These are phyloP conservation scores for Aradophagus sp. DNA, from an alignment of 1,140 invertebrate species.

Conservation along the genomic window DNA sequence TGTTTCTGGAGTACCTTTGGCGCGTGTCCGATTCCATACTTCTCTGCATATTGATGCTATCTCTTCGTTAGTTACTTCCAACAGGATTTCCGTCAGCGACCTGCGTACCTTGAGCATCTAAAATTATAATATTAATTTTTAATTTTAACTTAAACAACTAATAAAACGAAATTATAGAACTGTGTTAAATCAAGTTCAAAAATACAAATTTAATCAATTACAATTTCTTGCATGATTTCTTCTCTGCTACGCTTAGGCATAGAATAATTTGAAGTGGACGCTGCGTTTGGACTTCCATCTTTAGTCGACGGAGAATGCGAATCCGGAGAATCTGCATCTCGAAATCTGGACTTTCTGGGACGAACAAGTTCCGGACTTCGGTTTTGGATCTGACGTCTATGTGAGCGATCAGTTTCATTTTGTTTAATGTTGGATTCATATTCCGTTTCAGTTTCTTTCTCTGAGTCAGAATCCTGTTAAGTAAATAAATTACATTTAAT, in stretches of 20 bases:
- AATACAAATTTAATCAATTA: slow-evolving; percentile 63
- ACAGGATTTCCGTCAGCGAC: slow-evolving; percentile 91
- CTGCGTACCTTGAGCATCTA: slow-evolving; percentile 92
- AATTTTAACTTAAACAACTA: background rate
- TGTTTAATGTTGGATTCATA: slow-evolving; percentile 57
- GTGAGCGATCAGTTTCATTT: slow-evolving; percentile 54
- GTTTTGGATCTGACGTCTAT: slow-evolving; percentile 63
- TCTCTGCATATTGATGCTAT: slow-evolving; percentile 88
- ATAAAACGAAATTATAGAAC: background rate
- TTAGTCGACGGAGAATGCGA: slow-evolving; percentile 51
- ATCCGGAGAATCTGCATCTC: slow-evolving; percentile 68
- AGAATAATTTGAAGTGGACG: slow-evolving; percentile 40
- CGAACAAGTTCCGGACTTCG: slow-evolving; percentile 68
- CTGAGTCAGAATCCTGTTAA: slow-evolving; percentile 76
- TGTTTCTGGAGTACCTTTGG: slow-evolving; percentile 79
- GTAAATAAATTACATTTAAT: slow-evolving; percentile 8
- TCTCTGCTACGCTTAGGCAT: slow-evolving; percentile 69
- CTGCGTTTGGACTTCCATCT: slow-evolving; percentile 61
- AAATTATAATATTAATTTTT: slow-evolving; percentile 40
- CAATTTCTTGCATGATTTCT: slow-evolving; percentile 75
- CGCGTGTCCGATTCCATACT: slow-evolving; percentile 78
- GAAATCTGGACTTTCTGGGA: slow-evolving; percentile 71
- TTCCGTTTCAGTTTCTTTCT: slow-evolving; percentile 75
- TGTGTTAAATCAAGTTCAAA: too few relatives aligned
- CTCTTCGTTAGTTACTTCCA: slow-evolving; percentile 94